Percentiles rank a stretch among this genome's conserved stretches.
Conservation (phyloP, 2,888 invertebrate species). For the Saturnia japonica region DNA sequence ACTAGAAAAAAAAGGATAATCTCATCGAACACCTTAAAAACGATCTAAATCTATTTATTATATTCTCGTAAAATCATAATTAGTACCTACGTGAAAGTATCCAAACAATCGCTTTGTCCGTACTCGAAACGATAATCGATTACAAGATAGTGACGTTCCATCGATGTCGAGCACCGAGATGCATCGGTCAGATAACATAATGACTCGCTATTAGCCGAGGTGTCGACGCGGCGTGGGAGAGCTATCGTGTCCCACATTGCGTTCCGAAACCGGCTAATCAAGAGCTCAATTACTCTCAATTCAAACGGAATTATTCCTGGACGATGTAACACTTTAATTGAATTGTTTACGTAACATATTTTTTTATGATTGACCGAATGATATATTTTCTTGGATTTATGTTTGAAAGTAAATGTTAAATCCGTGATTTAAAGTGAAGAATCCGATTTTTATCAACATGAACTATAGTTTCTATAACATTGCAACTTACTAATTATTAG, state of each 20-base stretch:
- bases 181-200: conserved; percentile 74
- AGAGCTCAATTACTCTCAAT: conserved; percentile 76
- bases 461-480: not conserved
- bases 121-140: conserved; percentile 60
- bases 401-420: not conserved
- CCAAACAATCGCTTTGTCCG: conserved; percentile 67
- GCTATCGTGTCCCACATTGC: conserved; percentile 69
- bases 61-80: conserved; percentile 46
- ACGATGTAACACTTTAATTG: conserved; percentile 65
- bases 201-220: conserved; percentile 73
- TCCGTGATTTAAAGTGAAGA: not conserved
- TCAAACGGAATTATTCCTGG: conserved; percentile 66
- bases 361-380: conserved; percentile 51
- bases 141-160: conserved; percentile 64
- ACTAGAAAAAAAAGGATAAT: not conserved
- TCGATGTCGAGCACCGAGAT: conserved; percentile 60
- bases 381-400: conserved; percentile 35
- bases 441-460: too few species aligned
- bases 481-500: not conserved
- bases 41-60: conserved; percentile 24
- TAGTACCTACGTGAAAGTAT: conserved; percentile 55
- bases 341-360: conserved; percentile 55
- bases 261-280: conserved; percentile 63
- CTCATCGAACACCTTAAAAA: conserved; percentile 4
- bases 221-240: conserved; percentile 79